A percentile compares a stretch with the other conserved stretches of the same genome.
These are phyloP conservation scores for Choloepus hoffmanni DNA, from an alignment of 2,113 vertebrate genomes.

Conservation along the genomic window DNA sequence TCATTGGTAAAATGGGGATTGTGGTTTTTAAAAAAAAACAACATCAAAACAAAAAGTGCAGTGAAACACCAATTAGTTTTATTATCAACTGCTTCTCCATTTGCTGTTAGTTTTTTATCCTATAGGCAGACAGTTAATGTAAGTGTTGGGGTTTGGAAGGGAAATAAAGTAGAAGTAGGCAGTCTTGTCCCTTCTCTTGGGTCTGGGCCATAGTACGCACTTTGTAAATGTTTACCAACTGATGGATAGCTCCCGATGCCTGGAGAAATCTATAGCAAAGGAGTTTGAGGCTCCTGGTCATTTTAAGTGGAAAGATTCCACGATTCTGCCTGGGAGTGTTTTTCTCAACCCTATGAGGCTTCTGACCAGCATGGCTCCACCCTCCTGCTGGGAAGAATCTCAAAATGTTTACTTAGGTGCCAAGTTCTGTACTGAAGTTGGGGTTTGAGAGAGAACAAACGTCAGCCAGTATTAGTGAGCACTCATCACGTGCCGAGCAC, in stretches of 20 bases:
- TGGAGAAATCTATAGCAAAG: neutral
- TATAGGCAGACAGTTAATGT: neutral
- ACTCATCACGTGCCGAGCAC: neutral
- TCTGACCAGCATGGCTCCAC: neutral
- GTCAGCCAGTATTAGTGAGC: neutral
- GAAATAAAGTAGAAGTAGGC: neutral
- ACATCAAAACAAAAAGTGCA: neutral
- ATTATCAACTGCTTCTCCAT: neutral
- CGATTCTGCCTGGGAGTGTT: neutral
- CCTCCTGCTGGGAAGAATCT: neutral
- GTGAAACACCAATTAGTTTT: neutral
- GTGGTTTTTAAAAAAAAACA: neutral
- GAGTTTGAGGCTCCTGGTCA: neutral
- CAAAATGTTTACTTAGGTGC: conserved; percentile 18
- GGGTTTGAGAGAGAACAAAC: neutral
- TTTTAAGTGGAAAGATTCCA: neutral
- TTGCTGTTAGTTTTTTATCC: neutral
- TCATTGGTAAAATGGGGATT: neutral
- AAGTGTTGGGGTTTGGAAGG: neutral
- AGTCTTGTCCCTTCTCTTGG: neutral
- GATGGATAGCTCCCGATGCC: neutral
- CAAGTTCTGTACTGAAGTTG: conserved; percentile 15
- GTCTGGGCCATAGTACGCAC: neutral
- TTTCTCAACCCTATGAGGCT: neutral
- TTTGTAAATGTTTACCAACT: neutral